Evolutionary conservation across 2,888 invertebrate species (phyloP).

Genomic region (Fragum sueziense): DNA sequence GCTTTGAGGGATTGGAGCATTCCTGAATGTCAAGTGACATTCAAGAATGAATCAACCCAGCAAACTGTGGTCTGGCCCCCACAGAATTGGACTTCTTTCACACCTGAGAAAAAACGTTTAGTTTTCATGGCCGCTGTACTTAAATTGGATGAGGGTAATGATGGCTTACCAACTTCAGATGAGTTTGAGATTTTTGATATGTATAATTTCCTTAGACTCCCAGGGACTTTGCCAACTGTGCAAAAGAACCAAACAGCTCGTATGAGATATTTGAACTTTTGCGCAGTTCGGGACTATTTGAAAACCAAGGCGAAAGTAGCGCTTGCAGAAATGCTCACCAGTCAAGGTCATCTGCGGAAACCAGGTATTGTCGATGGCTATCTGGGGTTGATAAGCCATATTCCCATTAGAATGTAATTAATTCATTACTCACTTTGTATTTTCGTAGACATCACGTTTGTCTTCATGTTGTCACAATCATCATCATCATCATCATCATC

Average conservation of each 20-base stretch:
- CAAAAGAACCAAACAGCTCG: background rate
- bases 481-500: no score
- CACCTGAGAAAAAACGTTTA: background rate
- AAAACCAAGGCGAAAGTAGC: background rate
- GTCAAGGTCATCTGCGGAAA: background rate
- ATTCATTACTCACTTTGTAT: no score
- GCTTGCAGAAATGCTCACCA: background rate
- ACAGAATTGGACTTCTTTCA: background rate
- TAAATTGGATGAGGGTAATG: conserved; percentile 11
- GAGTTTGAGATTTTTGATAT: background rate
- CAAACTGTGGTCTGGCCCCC: conserved; percentile 1
- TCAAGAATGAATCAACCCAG: conserved; percentile 3
- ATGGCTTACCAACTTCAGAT: background rate
- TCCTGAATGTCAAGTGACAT: background rate
- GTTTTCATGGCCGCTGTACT: background rate
- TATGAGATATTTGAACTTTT: background rate
- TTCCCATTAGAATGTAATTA: background rate
- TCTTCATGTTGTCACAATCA: no score
- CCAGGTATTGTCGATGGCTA: background rate
- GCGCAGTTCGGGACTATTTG: background rate
- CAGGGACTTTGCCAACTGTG: background rate
- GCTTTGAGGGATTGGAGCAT: background rate
- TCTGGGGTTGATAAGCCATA: background rate
- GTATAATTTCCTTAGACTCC: background rate
- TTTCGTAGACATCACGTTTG: no score